A percentile compares a stretch with the other conserved stretches of the same genome.
phyloP scores from a whole-genome alignment of 1,140 invertebrate genomes.

The Argopecten irradians region DNA sequence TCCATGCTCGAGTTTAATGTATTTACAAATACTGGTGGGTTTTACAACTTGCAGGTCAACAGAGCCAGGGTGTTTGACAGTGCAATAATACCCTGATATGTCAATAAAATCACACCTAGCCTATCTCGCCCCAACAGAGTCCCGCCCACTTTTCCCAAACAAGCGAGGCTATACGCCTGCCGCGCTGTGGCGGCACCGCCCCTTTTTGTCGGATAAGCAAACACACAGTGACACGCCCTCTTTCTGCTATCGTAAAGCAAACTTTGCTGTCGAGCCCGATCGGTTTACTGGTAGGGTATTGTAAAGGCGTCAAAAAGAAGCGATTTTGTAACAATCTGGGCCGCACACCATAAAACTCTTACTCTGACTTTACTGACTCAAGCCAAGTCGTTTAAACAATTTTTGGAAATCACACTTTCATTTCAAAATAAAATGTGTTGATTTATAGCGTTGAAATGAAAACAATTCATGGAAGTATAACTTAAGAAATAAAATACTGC shows the following conservation, averaged over 20 bases:
- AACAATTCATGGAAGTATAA: too few relatives aligned
- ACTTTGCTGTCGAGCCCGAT: not conserved
- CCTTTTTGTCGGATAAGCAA: not conserved
- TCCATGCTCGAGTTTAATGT: not conserved
- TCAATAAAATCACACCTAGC: slow-evolving; percentile 7
- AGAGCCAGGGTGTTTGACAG: slow-evolving; percentile 8
- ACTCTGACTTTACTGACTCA: too few relatives aligned
- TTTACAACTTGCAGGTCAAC: slow-evolving; percentile 5
- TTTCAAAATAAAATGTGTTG: too few relatives aligned
- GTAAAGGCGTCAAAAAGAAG: slow-evolving; percentile 5
- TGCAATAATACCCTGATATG: slow-evolving; percentile 10
- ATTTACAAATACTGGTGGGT: not conserved
- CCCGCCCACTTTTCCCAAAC: not conserved
- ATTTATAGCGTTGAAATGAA: too few relatives aligned
- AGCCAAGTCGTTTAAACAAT: too few relatives aligned
- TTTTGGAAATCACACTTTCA: too few relatives aligned
- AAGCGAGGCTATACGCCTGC: not conserved
- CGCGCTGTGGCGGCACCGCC: not conserved
- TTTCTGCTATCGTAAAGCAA: not conserved
- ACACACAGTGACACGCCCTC: not conserved
- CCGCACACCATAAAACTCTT: not conserved
- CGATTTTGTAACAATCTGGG: slow-evolving; percentile 6
- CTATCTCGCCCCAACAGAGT: not conserved
- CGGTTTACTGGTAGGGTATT: not conserved
- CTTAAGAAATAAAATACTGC: too few relatives aligned